Conservation (phyloP, 2,113 vertebrate species). For the Lethenteron reissneri region DNA sequence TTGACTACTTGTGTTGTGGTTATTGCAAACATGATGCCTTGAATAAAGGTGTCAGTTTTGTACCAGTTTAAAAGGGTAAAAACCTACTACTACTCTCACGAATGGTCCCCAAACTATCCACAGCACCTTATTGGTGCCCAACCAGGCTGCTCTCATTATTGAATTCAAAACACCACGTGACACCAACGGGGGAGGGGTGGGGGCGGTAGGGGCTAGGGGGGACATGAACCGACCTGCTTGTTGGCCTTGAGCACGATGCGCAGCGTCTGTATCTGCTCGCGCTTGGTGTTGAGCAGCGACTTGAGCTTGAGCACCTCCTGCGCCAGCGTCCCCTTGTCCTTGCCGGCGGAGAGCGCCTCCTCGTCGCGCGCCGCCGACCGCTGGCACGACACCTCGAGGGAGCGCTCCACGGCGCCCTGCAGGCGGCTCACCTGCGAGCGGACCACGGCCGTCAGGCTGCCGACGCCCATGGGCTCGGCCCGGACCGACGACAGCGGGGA, state of each 20-base stretch:
- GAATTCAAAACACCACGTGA: too few relatives aligned
- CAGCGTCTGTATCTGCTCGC: conserved; percentile 50
- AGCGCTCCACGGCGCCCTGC: conserved; percentile 26
- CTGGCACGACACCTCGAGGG: conserved; percentile 33
- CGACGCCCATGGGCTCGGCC: conserved; percentile 35
- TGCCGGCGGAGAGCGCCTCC: conserved; percentile 24
- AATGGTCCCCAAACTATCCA: too few relatives aligned
- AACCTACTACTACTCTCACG: too few relatives aligned
- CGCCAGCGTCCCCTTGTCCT: conserved; percentile 32
- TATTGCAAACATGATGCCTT: too few relatives aligned
- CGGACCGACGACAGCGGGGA: conserved; percentile 17
- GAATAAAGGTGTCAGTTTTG: too few relatives aligned
- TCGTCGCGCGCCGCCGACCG: conserved; percentile 24
- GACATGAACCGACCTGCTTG: conserved; percentile 31
- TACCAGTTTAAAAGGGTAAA: too few relatives aligned
- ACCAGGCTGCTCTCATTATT: too few relatives aligned
- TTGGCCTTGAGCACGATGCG: conserved; percentile 57
- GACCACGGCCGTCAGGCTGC: conserved; percentile 34
- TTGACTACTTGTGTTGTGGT: too few relatives aligned
- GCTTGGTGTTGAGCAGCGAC: conserved; percentile 48
- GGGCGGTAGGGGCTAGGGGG: not conserved
- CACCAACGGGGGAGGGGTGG: too few relatives aligned
- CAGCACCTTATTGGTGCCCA: too few relatives aligned
- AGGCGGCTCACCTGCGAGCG: conserved; percentile 46
- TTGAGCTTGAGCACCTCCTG: conserved; percentile 49